These are phyloP conservation scores for Cossypha caffra DNA, from an alignment of 2,797 vertebrate genomes.

Conservation along the genomic window DNA sequence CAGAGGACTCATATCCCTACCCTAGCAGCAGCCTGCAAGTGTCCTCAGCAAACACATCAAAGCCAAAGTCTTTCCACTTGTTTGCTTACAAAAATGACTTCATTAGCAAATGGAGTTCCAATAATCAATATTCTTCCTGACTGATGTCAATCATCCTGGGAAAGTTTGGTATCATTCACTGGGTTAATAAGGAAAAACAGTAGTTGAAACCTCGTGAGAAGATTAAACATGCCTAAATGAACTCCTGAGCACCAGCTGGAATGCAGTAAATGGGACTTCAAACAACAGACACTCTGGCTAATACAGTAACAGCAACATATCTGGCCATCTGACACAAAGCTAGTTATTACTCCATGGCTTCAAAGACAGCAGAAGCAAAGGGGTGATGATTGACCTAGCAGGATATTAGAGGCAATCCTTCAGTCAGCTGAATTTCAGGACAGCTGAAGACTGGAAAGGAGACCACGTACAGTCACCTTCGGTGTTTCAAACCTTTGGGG, in stretches of 20 bases:
- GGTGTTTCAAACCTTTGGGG: not conserved
- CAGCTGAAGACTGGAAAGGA: not conserved
- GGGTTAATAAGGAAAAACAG: conserved; percentile 10
- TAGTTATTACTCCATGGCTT: not conserved
- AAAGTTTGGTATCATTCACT: not conserved
- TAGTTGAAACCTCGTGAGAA: not conserved
- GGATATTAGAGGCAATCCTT: not conserved
- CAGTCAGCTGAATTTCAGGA: not conserved
- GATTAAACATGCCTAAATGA: conserved; percentile 8
- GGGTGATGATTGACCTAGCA: not conserved
- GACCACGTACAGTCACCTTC: rapidly evolving
- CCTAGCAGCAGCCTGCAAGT: not conserved
- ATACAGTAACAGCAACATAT: not conserved
- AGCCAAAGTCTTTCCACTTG: not conserved
- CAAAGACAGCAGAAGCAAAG: not conserved
- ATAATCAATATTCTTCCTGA: not conserved
- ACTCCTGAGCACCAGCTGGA: not conserved
- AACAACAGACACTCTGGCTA: not conserved
- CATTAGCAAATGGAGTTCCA: not conserved
- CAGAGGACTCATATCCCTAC: not conserved
- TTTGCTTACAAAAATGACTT: conserved; percentile 2
- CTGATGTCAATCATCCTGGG: not conserved
- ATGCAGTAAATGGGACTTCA: conserved; percentile 18
- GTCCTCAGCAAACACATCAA: not conserved
- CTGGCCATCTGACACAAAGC: conserved; percentile 7